Conservation (phyloP, 2,797 vertebrate species). For the Paedocypris micromegethes region DNA sequence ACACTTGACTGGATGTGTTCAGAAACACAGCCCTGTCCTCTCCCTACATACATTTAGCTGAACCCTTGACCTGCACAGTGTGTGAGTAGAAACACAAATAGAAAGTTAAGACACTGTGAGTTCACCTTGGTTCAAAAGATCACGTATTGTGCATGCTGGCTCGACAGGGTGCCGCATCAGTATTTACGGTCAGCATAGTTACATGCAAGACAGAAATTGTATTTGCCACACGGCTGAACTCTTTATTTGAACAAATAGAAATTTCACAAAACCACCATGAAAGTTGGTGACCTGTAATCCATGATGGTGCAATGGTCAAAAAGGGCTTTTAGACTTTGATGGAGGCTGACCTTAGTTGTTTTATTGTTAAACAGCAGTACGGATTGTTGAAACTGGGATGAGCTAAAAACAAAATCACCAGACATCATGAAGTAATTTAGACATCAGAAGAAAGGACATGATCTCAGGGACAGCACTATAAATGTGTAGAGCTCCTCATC, state of each 20-base stretch:
- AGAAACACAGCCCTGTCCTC: constrained; percentile 31
- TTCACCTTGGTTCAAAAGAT: constrained; percentile 26
- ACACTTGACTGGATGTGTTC: constrained; percentile 31
- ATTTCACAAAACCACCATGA: not conserved
- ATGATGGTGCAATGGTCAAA: too few relatives aligned
- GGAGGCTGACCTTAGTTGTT: not conserved
- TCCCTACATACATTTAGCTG: constrained; percentile 29
- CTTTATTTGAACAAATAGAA: constrained; percentile 22
- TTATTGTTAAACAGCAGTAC: too few relatives aligned
- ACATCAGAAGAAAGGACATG: constrained; percentile 34
- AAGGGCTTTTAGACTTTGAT: not conserved
- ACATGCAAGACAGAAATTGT: constrained; percentile 8
- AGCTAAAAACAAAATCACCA: constrained; percentile 23
- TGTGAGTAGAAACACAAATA: constrained; percentile 11
- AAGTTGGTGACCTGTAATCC: constrained; percentile 3
- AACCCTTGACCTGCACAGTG: constrained; percentile 24
- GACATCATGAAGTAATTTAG: constrained; percentile 45
- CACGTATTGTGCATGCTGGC: not conserved
- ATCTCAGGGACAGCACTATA: constrained; percentile 53
- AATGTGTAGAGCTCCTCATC: constrained; percentile 52
- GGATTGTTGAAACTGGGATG: too few relatives aligned
- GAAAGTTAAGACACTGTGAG: constrained; percentile 21
- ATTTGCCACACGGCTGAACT: constrained; percentile 23
- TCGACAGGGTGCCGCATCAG: constrained; percentile 9
- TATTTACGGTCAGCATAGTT: constrained; percentile 21